These are phyloP conservation scores for Steinernema scapterisci DNA, from an alignment of 2,888 invertebrate genomes.

Conservation along the genomic window DNA sequence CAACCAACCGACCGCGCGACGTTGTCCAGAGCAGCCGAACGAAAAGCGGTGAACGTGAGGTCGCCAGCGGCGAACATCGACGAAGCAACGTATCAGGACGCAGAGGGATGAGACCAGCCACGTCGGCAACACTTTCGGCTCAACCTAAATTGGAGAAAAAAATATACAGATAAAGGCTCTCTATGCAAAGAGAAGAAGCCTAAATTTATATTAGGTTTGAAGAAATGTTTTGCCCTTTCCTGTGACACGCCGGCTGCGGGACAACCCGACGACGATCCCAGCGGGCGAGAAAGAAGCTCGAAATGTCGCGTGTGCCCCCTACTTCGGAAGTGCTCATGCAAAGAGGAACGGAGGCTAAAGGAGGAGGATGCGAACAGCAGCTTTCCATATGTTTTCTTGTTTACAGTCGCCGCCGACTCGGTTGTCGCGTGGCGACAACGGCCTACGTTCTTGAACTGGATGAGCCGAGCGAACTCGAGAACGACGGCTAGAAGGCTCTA, in stretches of 20 bases:
- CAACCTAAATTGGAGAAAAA: neutral
- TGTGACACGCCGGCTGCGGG: neutral
- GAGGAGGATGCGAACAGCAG: neutral
- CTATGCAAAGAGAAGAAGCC: neutral
- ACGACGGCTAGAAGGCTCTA: neutral
- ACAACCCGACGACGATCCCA: neutral
- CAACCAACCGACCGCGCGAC: no score
- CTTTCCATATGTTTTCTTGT: constrained; percentile 7
- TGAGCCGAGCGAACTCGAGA: neutral
- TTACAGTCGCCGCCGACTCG: neutral
- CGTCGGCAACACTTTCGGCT: neutral
- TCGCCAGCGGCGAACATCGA: no score
- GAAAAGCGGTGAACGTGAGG: no score
- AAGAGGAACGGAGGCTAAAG: neutral
- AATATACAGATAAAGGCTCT: neutral
- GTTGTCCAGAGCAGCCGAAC: no score
- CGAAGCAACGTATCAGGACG: no score
- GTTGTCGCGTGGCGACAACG: no score
- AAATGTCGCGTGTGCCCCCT: constrained; percentile 3
- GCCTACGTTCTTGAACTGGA: neutral
- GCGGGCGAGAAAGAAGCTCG: neutral
- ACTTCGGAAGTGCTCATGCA: neutral
- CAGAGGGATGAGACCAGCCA: no score
- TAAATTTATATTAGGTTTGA: neutral
- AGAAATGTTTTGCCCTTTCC: neutral